Evolutionary conservation across 2,113 vertebrate species (phyloP).

Genomic region (Albula goreensis): DNA sequence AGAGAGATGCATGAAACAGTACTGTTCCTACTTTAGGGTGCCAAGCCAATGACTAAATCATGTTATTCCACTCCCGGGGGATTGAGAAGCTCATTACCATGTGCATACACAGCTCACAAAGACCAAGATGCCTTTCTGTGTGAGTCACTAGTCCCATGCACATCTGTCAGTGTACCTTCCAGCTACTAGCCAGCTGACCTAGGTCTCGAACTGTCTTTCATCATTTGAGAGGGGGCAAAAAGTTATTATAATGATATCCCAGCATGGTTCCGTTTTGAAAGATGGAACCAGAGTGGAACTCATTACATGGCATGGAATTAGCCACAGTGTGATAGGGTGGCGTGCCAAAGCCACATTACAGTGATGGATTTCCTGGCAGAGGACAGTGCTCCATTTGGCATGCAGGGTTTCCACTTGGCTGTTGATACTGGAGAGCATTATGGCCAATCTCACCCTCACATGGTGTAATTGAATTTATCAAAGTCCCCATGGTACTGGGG

Average conservation of each 20-base stretch:
- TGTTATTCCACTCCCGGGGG: not conserved
- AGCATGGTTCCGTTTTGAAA: constrained; percentile 18
- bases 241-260: constrained; percentile 30
- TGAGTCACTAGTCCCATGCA: not conserved
- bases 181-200: constrained; percentile 35
- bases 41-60: not conserved
- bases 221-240: constrained; percentile 24
- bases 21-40: not conserved
- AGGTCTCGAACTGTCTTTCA: constrained; percentile 42
- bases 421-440: not conserved
- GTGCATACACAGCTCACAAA: not conserved
- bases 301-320: not conserved
- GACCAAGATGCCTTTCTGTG: not conserved
- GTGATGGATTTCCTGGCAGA: not conserved
- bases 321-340: constrained; percentile 22
- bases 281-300: constrained; percentile 17
- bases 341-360: not conserved
- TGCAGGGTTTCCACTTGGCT: constrained; percentile 4
- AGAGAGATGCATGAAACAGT: not conserved
- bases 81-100: not conserved
- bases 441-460: not conserved
- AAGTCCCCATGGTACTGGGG: not conserved
- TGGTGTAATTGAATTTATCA: not conserved
- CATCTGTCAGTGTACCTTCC: constrained; percentile 24
- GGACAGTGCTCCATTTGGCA: not conserved